These are phyloP conservation scores for Nymphicus hollandicus DNA, from an alignment of 2,113 vertebrate genomes.

Conservation along the genomic window DNA sequence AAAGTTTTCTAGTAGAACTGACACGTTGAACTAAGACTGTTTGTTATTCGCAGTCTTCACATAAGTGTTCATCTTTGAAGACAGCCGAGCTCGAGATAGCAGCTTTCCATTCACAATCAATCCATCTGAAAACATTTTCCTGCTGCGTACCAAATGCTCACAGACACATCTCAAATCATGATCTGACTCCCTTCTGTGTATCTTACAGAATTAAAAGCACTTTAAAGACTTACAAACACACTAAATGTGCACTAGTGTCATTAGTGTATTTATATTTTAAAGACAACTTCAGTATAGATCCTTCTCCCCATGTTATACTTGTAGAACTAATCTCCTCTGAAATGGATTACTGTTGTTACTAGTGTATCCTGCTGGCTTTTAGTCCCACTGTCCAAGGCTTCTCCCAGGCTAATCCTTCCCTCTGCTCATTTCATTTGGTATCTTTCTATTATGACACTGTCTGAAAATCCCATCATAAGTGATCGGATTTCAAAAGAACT, in stretches of 20 bases:
- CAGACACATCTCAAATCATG: background rate
- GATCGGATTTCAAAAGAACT: background rate
- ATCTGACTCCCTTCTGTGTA: background rate
- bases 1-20: background rate
- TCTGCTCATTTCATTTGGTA: background rate
- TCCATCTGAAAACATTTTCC: background rate
- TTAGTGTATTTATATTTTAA: background rate
- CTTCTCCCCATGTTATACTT: background rate
- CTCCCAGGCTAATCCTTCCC: background rate
- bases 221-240: background rate
- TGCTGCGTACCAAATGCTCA: background rate
- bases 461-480: background rate
- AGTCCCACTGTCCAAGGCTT: background rate
- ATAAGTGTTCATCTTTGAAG: background rate
- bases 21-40: background rate
- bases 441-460: background rate
- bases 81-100: background rate
- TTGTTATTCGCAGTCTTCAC: constrained; percentile 8
- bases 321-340: background rate
- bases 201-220: background rate
- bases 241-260: background rate
- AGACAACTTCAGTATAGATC: background rate
- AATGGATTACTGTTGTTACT: background rate
- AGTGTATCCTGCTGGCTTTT: background rate
- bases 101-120: background rate